Conservation (phyloP, 2,113 vertebrate genomes). For the Gallinago paraguaiae region DNA sequence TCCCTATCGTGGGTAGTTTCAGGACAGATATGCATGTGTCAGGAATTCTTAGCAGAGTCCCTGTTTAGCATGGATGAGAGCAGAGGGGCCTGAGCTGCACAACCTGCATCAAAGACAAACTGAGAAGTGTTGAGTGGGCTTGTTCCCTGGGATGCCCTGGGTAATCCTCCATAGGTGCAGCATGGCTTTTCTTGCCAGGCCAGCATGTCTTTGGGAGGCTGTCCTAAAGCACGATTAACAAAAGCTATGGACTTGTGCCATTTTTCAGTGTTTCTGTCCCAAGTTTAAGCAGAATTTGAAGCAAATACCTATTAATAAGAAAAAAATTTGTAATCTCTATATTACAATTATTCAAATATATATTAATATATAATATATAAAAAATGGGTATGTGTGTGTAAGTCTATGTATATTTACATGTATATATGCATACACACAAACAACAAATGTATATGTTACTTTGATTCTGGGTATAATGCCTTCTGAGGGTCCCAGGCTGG, state of each 20-base stretch:
- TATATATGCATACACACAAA: too few relatives aligned
- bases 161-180: background rate
- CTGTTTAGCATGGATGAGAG: background rate
- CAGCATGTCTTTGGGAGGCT: background rate
- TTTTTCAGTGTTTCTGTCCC: background rate
- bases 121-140: background rate
- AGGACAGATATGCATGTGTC: constrained; percentile 35
- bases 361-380: background rate
- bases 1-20: constrained; percentile 46
- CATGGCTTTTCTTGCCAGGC: background rate
- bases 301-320: background rate
- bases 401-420: background rate
- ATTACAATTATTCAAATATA: background rate
- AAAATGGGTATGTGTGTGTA: background rate
- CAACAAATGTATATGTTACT: background rate
- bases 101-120: background rate
- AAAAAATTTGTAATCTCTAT: background rate
- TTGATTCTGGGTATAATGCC: background rate
- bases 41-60: background rate
- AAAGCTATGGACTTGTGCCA: background rate
- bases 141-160: background rate
- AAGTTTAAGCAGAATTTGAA: background rate
- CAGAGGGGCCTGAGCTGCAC: accelerated
- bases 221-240: background rate
- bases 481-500: background rate